phyloP scores from a whole-genome alignment of 1,140 invertebrate species.

The Myzus persicae region DNA sequence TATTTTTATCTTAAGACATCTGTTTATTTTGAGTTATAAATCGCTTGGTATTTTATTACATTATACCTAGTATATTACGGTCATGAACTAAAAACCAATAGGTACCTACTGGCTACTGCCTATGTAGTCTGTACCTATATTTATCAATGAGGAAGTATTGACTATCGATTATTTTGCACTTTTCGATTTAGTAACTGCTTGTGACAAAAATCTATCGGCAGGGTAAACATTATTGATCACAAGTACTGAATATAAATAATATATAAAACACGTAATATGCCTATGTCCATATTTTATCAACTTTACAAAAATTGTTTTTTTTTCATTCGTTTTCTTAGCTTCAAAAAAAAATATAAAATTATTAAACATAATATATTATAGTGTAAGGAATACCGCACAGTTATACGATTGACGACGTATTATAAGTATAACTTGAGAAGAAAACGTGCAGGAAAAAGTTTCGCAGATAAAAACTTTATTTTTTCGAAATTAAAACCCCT shows the following conservation, averaged over 20 bases:
- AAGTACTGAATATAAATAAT: not conserved
- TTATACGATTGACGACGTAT: not conserved
- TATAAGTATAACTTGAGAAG: too few relatives aligned
- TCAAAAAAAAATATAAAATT: not conserved
- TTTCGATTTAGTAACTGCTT: not conserved
- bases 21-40: not conserved
- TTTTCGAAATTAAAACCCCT: too few relatives aligned
- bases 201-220: not conserved
- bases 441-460: not conserved
- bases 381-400: not conserved
- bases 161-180: not conserved
- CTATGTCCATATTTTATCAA: not conserved
- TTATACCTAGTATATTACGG: not conserved
- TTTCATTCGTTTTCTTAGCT: not conserved
- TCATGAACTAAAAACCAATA: not conserved
- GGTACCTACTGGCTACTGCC: not conserved
- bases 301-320: not conserved
- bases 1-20: not conserved
- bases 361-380: not conserved
- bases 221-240: not conserved
- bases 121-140: too few relatives aligned
- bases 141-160: not conserved
- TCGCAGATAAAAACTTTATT: not conserved
- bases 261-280: not conserved
- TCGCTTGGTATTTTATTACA: not conserved